Evolutionary conservation across 2,113 vertebrate genomes (phyloP).

Genomic region (Cairina moschata): DNA sequence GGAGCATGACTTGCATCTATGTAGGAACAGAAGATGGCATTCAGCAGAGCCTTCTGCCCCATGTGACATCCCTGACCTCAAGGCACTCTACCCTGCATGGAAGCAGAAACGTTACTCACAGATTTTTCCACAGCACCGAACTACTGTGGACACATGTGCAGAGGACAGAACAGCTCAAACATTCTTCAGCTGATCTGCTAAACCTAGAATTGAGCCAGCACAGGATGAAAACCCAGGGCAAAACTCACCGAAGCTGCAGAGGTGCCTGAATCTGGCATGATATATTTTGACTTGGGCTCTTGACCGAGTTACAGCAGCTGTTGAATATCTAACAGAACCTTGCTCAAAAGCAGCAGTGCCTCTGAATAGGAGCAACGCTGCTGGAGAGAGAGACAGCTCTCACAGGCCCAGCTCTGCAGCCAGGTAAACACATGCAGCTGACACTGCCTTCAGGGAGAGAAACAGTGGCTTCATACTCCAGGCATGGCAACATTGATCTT

Average conservation of each 20-base stretch:
- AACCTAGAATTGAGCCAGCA: neutral
- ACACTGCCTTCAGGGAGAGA: rapidly evolving
- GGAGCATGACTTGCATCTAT: neutral
- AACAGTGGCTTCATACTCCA: neutral
- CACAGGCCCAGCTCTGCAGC: neutral
- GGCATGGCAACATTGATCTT: rapidly evolving
- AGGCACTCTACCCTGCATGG: rapidly evolving
- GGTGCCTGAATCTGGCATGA: neutral
- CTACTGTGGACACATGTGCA: neutral
- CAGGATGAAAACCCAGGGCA: neutral
- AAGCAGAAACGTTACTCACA: neutral
- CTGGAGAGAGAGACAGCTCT: neutral
- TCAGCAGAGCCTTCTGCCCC: neutral
- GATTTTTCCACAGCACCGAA: neutral
- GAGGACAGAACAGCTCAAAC: neutral
- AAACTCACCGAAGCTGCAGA: neutral
- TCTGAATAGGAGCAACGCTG: neutral
- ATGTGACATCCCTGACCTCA: neutral
- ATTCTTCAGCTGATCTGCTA: neutral
- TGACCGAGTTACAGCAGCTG: neutral
- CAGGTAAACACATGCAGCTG: neutral
- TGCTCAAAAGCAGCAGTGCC: neutral
- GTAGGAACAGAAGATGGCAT: neutral
- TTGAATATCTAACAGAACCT: neutral
- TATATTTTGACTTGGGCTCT: rapidly evolving